Evolutionary conservation across 2,113 vertebrate genomes (phyloP), one percentile per base, ranked within the genome.

Genomic region (Crotalus horridus): DNA sequence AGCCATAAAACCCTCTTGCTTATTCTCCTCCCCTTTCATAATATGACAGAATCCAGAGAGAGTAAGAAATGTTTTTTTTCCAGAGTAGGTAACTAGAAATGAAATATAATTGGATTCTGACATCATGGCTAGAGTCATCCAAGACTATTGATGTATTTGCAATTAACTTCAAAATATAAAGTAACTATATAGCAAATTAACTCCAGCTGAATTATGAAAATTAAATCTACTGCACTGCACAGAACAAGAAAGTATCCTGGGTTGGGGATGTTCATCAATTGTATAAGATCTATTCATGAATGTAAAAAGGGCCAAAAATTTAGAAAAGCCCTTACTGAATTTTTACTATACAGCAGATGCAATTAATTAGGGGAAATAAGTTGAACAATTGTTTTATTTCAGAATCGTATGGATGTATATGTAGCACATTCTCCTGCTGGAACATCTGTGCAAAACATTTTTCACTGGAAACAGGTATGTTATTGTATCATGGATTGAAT

Each of bases 391-490:
- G 85, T 88, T 97, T 91, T 96, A 21, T 96, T 96, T 92, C 96
- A 99, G 99, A 98, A 97, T 58, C 97, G 98, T 91, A 97, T 97
- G 29, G 97, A 98, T 0, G 97, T 99, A 2, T 99, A 99, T 93
- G 97, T 97, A 0, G 97, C 98, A 51, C 99, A 99, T 95, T 98
- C 97, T 92, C 98, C 97, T 12, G 97, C 98, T 0, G 99, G 98
- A 91, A 98, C 98, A 17, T 99, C 98, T 0, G 98, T 99, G 21
- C 98, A 98, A 96, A 99, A 99, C 95, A 97, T 98, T 94, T 21
- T 99, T 11, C 99, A 99, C 94, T 99, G 99, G 99, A 88, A 97
- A 54, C 98, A 99, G 99, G 99, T 99, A 96, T 12, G n/a, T 48
- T 56, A 21, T 43, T 21, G 3, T 55, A 20, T 55, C 43, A 43